These are phyloP conservation scores for Dicerorhinus sumatrensis DNA, from an alignment of 2,113 vertebrate species.

Conservation along the genomic window DNA sequence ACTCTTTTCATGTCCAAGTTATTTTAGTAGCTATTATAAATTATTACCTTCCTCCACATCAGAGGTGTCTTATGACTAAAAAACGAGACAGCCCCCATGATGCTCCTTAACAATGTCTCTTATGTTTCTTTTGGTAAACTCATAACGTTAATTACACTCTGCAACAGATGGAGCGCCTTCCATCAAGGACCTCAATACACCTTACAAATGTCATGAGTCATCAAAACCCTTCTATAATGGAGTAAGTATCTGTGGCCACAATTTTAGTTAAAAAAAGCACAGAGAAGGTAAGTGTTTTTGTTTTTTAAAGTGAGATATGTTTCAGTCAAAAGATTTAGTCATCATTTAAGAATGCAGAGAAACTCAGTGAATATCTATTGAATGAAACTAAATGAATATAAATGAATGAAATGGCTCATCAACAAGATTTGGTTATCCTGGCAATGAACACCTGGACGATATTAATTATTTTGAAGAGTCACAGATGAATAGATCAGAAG, in stretches of 20 bases:
- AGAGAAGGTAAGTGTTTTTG: constrained; percentile 47
- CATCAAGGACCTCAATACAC: constrained; percentile 65
- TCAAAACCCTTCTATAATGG: constrained; percentile 69
- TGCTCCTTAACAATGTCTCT: constrained; percentile 78
- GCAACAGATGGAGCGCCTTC: constrained; percentile 71
- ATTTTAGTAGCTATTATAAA: constrained; percentile 74
- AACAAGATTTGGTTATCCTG: constrained; percentile 21
- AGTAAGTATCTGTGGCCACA: constrained; percentile 56
- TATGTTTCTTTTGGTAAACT: constrained; percentile 81
- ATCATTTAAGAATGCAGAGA: constrained; percentile 47
- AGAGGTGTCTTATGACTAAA: constrained; percentile 81
- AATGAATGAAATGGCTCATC: constrained; percentile 7
- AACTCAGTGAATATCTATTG: constrained; percentile 1
- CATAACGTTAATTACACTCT: constrained; percentile 81
- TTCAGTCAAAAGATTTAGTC: constrained; percentile 65
- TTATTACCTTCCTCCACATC: constrained; percentile 76
- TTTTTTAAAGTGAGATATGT: constrained; percentile 54
- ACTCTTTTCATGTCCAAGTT: constrained; percentile 72
- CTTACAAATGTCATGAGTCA: constrained; percentile 75
- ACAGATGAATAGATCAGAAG: neutral
- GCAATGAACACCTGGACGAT: neutral
- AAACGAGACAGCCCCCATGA: constrained; percentile 58
- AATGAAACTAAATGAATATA: constrained; percentile 33
- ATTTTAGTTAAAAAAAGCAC: constrained; percentile 69
- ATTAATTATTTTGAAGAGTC: constrained; percentile 31